phyloP scores from a whole-genome alignment of 2,888 invertebrate species.

The Drosophila mimetica region DNA sequence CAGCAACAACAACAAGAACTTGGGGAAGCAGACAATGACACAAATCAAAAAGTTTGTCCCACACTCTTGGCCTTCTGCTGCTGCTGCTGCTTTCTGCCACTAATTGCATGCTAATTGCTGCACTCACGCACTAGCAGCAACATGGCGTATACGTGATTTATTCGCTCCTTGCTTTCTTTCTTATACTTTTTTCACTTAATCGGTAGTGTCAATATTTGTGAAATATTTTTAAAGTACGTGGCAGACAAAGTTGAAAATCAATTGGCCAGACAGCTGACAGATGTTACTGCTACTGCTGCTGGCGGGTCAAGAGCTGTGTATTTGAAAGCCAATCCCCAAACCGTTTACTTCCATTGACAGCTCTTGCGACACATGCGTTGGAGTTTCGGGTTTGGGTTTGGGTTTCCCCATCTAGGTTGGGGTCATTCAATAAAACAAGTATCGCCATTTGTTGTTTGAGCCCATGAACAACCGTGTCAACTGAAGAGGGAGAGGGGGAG shows the following conservation, averaged over 20 bases:
- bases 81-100: constrained; percentile 24
- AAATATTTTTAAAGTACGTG: constrained; percentile 77
- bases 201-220: constrained; percentile 75
- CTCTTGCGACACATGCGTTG: constrained; percentile 74
- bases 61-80: constrained; percentile 14
- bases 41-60: constrained; percentile 72
- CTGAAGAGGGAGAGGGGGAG: constrained; percentile 63
- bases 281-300: constrained; percentile 24
- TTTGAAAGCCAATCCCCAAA: constrained; percentile 78
- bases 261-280: constrained; percentile 54
- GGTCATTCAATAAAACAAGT: constrained; percentile 75
- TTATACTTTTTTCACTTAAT: constrained; percentile 36
- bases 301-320: constrained; percentile 13
- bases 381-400: neutral
- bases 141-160: constrained; percentile 73
- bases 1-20: constrained; percentile 20
- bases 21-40: constrained; percentile 58
- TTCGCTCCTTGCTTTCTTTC: constrained; percentile 16
- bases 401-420: neutral
- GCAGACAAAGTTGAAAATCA: constrained; percentile 66
- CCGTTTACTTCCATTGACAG: constrained; percentile 79
- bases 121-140: constrained; percentile 37
- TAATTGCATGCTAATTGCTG: constrained; percentile 63
- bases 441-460: constrained; percentile 54
- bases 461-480: constrained; percentile 61